phyloP scores from a whole-genome alignment of 2,797 vertebrate species.

The Fundulus diaphanus region DNA sequence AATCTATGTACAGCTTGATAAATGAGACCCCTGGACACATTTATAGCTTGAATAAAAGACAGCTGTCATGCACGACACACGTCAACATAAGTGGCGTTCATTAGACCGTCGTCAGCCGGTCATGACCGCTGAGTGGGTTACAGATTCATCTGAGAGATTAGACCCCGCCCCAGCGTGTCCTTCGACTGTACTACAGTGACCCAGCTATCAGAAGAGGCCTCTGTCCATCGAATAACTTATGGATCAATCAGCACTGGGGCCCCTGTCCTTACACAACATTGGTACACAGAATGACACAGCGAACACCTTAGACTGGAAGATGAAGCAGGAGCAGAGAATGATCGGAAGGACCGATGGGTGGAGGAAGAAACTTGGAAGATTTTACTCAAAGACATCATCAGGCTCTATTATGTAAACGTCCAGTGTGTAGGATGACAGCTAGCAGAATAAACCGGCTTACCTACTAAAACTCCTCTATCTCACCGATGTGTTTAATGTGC shows the following conservation, averaged over 20 bases:
- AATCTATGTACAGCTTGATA: constrained; percentile 3
- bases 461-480: neutral
- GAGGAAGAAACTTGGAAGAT: constrained; percentile 1
- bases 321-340: neutral
- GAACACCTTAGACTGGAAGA: constrained; percentile 28
- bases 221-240: constrained; percentile 30
- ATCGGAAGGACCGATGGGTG: neutral
- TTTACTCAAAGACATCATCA: constrained; percentile 20
- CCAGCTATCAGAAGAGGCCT: constrained; percentile 37
- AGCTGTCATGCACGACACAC: constrained; percentile 20
- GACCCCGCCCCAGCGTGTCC: constrained; percentile 36
- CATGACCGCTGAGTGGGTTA: constrained; percentile 26
- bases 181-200: constrained; percentile 30
- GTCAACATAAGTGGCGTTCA: constrained; percentile 36
- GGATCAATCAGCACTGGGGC: constrained; percentile 42
- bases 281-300: constrained; percentile 28
- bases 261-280: constrained; percentile 58
- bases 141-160: constrained; percentile 60
- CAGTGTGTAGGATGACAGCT: neutral
- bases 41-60: constrained; percentile 26
- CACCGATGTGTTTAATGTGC: neutral
- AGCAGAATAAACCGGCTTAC: neutral
- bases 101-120: constrained; percentile 33
- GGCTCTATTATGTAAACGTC: neutral
- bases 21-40: constrained; percentile 13